Base-by-base conservation (phyloP, 1,140 invertebrate genomes). In the Trichogramma pretiosum region DNA sequence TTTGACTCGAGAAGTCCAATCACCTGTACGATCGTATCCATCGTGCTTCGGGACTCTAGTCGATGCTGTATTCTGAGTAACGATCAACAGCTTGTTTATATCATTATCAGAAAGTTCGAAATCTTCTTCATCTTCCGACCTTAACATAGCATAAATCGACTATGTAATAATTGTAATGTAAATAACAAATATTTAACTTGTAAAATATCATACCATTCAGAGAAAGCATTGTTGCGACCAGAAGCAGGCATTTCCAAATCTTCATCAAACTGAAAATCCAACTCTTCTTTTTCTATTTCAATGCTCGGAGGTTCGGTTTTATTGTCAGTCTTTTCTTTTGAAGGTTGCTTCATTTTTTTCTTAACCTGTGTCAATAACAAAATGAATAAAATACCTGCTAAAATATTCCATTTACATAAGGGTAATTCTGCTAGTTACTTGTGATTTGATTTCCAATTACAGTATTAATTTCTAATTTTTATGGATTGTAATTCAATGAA, bases 191-290 rank as follows among this genome's bases (percentile, higher is more conserved):
- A 38, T 39, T 30, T 22, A 19, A 18, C 11, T 11, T 28, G 24
- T 17, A 33, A 18, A 10, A 22, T 36, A 49, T 61, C 63, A 58
- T 62, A 80, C 78, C 76, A 79, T 62, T 82, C 78, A 14, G 84
- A 86, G 61, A 93, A 94, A 36, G 84, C 86, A 73, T 93, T 90
- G 45, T 85, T 79, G 52, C 87, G 80, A 61, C 79, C 84, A 48
- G 76, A 77, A 16, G 80, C 72, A 46, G 78, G 74, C 47, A 81
- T 76, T 53, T 91, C 85, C 28, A 95, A 71, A 66, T 98, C 94
- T 72, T 97, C 93, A 65, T 98, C 94, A 73, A 98, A 94, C 73
- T 94, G 87, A 73, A 98, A 98, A 67, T 95, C 89, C 46, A 97
- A 70, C 65, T 97, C 93, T 67, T 93, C 90, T 49, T 83, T 78